phyloP scores from a whole-genome alignment of 2,888 invertebrate species.

The Microctonus aethiopoides region DNA sequence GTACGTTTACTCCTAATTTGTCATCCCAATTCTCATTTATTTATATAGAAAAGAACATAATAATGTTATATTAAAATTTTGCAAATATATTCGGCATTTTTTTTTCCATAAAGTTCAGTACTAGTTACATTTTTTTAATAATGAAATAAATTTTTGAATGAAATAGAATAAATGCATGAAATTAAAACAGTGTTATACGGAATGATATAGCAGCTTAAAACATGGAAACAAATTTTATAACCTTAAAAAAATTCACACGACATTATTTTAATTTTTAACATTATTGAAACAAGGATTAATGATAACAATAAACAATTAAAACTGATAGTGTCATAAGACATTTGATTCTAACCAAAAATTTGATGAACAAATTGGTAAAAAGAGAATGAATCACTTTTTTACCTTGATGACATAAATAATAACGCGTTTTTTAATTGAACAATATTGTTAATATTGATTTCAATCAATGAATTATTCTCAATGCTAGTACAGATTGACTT shows the following conservation, averaged over 20 bases:
- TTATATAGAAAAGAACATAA: not conserved
- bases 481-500: not conserved
- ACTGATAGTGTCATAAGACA: not conserved
- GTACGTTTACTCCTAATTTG: not conserved
- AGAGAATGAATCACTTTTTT: too few species aligned
- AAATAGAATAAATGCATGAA: constrained; percentile 15
- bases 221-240: not conserved
- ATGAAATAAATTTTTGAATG: not conserved
- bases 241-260: not conserved
- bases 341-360: not conserved
- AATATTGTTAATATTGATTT: not conserved
- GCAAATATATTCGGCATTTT: not conserved
- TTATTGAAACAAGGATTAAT: not conserved
- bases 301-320: not conserved
- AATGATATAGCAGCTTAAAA: constrained; percentile 1
- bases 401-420: not conserved
- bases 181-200: not conserved
- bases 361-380: not conserved
- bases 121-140: not conserved
- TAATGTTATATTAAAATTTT: not conserved
- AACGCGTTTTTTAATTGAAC: not conserved
- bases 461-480: not conserved
- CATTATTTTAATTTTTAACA: not conserved
- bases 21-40: not conserved
- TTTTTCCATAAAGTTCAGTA: not conserved